Evolutionary conservation across 1,140 invertebrate genomes (phyloP).

Genomic region (Chironomus striatipennis): DNA sequence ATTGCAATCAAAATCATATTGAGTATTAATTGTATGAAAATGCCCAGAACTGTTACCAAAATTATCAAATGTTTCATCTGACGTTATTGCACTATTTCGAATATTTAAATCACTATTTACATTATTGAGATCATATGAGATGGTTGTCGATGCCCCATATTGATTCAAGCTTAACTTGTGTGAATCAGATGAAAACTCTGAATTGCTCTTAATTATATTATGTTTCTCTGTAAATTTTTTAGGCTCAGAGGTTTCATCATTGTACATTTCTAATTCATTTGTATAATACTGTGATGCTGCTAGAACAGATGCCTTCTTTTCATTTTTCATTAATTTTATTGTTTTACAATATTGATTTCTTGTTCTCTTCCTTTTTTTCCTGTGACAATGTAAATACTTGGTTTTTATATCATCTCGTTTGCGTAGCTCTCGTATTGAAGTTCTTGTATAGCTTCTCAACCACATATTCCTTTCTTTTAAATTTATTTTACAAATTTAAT

Average conservation of each 20-base stretch:
- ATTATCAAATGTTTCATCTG: neutral
- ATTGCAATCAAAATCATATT: slow-evolving; percentile 3
- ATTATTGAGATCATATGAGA: slow-evolving; percentile 17
- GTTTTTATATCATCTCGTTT: neutral
- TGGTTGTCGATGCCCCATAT: neutral
- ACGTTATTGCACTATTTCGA: neutral
- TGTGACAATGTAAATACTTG: neutral
- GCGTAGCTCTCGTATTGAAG: neutral
- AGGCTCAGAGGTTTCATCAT: neutral
- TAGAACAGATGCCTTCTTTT: slow-evolving; percentile 5
- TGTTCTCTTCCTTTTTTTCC: neutral
- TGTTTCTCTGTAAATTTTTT: neutral
- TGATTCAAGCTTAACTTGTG: neutral
- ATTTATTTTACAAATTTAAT: neutral
- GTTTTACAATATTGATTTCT: slow-evolving; percentile 20
- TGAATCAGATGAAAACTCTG: neutral
- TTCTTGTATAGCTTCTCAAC: neutral
- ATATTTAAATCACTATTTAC: neutral
- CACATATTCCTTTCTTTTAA: neutral
- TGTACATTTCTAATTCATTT: neutral
- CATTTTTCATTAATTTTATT: slow-evolving; percentile 10
- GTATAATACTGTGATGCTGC: neutral
- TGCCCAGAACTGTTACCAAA: neutral
- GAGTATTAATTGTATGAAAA: neutral
- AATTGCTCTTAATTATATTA: neutral